Percentiles rank a stretch among this genome's conserved stretches.
Evolutionary conservation across 2,113 vertebrate species (phyloP).

Genomic region (Leptobrachium ailaonicum): DNA sequence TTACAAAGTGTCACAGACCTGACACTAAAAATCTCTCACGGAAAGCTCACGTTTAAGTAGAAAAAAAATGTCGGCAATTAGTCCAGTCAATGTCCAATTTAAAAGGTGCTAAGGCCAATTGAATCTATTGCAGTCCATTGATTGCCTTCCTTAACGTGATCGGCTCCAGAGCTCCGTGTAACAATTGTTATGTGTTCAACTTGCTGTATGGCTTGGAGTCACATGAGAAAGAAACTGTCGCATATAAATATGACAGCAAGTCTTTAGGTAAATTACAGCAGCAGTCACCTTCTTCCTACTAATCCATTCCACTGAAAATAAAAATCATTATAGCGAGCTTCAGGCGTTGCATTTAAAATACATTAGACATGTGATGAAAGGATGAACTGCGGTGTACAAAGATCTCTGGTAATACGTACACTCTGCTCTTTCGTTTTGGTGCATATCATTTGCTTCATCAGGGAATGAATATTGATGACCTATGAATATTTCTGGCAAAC

Average conservation of each 20-base stretch:
- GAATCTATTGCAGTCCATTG: no score
- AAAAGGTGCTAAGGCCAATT: neutral
- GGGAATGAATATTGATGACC: slow-evolving; percentile 47
- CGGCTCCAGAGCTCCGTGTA: no score
- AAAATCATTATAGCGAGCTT: slow-evolving; percentile 24
- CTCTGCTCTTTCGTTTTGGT: slow-evolving; percentile 24
- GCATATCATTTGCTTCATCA: slow-evolving; percentile 45
- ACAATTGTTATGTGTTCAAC: no score
- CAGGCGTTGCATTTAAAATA: slow-evolving; percentile 40
- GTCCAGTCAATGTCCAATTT: neutral
- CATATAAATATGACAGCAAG: slow-evolving; percentile 7
- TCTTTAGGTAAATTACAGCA: slow-evolving; percentile 1
- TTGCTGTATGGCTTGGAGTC: neutral
- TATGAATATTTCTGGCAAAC: slow-evolving; percentile 49
- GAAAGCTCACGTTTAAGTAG: no score
- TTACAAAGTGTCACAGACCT: no score
- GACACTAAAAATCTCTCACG: no score
- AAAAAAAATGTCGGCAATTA: no score
- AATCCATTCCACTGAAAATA: slow-evolving; percentile 10
- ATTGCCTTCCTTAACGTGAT: no score
- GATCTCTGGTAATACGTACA: slow-evolving; percentile 27
- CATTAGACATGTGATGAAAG: slow-evolving; percentile 37
- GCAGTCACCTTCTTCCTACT: slow-evolving; percentile 16
- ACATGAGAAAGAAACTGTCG: neutral
- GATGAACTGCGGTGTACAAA: slow-evolving; percentile 17